Conservation (phyloP, 2,888 invertebrate species). For the Cheilosia vernalis region DNA sequence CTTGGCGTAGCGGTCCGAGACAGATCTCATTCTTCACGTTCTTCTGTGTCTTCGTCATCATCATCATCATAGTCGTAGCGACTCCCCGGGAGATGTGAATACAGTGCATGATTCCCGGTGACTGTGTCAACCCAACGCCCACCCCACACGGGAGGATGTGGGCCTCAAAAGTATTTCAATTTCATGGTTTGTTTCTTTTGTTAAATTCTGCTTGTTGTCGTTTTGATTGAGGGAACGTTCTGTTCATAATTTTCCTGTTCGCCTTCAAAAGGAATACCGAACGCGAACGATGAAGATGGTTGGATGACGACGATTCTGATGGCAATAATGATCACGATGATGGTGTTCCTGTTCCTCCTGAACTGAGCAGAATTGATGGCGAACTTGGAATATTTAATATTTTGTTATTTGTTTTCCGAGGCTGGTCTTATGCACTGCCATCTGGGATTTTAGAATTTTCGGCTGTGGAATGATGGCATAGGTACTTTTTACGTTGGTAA, state of each 20-base stretch:
- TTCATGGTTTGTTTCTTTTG: conserved; percentile 75
- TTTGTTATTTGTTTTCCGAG: conserved; percentile 59
- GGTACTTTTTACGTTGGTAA: conserved; percentile 36
- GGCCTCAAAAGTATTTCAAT: conserved; percentile 72
- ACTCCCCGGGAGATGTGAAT: conserved; percentile 56
- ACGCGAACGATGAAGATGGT: neutral
- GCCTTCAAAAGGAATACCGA: conserved; percentile 1
- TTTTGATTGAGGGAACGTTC: conserved; percentile 72
- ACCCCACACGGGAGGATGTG: conserved; percentile 2
- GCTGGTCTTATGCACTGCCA: conserved; percentile 36
- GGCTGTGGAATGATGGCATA: conserved; percentile 1
- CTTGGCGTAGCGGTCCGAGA: conserved; percentile 21
- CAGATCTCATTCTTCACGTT: conserved; percentile 26
- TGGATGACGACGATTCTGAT: conserved; percentile 38
- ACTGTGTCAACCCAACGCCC: conserved; percentile 8
- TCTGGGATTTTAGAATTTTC: conserved; percentile 26
- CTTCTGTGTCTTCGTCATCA: conserved; percentile 34
- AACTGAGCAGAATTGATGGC: conserved; percentile 59
- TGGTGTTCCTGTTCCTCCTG: conserved; percentile 55
- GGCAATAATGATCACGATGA: conserved; percentile 33
- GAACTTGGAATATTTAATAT: conserved; percentile 68
- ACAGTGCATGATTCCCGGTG: conserved; percentile 47
- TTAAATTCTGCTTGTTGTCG: conserved; percentile 71
- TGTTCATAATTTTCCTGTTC: conserved; percentile 71
- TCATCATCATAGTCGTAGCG: neutral